Evolutionary conservation across 1,140 invertebrate genomes (phyloP).

Genomic region (Drosophila mayri): DNA sequence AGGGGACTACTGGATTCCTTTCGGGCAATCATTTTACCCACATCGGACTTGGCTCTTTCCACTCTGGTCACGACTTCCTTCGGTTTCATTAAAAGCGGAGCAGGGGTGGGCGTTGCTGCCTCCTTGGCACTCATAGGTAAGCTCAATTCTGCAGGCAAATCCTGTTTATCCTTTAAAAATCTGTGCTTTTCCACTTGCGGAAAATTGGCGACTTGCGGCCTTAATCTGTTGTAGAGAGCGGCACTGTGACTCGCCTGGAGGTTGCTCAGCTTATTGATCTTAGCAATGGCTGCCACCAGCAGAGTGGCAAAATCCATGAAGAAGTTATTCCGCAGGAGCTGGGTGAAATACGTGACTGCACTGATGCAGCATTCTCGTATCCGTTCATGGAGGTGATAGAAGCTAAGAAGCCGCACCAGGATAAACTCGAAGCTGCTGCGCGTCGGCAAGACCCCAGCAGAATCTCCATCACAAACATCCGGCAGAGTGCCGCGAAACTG

Average conservation of each 20-base stretch:
- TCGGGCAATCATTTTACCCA: constrained; percentile 56
- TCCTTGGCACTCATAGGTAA: background rate
- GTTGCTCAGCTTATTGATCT: constrained; percentile 60
- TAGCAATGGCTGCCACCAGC: constrained; percentile 72
- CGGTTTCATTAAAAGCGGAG: constrained; percentile 22
- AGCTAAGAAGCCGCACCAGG: constrained; percentile 58
- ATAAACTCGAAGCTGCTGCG: constrained; percentile 69
- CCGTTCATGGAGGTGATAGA: constrained; percentile 61
- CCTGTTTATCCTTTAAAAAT: constrained; percentile 38
- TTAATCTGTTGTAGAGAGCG: constrained; percentile 63
- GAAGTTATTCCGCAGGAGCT: constrained; percentile 67
- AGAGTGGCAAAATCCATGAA: constrained; percentile 70
- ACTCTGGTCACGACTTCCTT: constrained; percentile 47
- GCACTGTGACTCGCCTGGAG: constrained; percentile 51
- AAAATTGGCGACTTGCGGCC: constrained; percentile 38
- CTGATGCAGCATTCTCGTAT: constrained; percentile 69
- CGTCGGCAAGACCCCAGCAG: constrained; percentile 60
- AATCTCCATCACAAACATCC: constrained; percentile 56
- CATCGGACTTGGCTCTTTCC: constrained; percentile 57
- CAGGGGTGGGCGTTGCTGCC: background rate
- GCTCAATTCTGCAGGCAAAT: constrained; percentile 36
- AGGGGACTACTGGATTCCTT: background rate
- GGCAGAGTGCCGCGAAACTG: constrained; percentile 67
- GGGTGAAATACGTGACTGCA: constrained; percentile 63
- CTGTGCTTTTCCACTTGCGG: constrained; percentile 55